phyloP scores from a whole-genome alignment of 2,888 invertebrate species.

The Spodoptera picta region DNA sequence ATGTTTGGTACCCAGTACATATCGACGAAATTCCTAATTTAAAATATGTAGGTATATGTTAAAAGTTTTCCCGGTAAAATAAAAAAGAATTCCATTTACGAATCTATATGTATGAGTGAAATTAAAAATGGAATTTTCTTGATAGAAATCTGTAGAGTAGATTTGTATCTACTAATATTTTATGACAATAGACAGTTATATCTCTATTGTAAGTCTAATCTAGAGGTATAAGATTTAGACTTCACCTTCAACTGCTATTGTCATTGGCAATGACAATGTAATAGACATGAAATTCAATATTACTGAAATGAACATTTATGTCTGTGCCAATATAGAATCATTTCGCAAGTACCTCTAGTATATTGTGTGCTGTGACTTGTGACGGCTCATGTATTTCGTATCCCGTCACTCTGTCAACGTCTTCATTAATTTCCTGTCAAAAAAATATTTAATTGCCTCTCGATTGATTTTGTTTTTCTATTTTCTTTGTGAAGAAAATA shows the following conservation, averaged over 20 bases:
- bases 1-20: constrained; percentile 38
- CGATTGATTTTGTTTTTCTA: background rate
- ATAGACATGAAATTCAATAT: constrained; percentile 48
- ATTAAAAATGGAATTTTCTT: too few relatives aligned
- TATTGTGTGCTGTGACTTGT: constrained; percentile 42
- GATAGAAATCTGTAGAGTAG: too few relatives aligned
- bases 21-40: constrained; percentile 51
- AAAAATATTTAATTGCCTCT: constrained; percentile 26
- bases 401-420: constrained; percentile 73
- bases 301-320: constrained; percentile 23
- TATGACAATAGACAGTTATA: constrained; percentile 18
- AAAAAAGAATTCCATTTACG: constrained; percentile 16
- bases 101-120: background rate
- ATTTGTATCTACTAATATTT: too few relatives aligned
- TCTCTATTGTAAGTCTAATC: constrained; percentile 7
- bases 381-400: constrained; percentile 68
- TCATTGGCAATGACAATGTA: constrained; percentile 48
- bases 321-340: constrained; percentile 41
- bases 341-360: constrained; percentile 25
- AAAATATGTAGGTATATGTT: constrained; percentile 33
- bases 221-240: constrained; percentile 25
- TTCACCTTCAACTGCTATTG: constrained; percentile 31
- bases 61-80: constrained; percentile 19
- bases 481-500: too few relatives aligned
- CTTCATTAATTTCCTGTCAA: constrained; percentile 65